Conservation (phyloP, 2,797 vertebrate species). For the Chrysocyon brachyurus region DNA sequence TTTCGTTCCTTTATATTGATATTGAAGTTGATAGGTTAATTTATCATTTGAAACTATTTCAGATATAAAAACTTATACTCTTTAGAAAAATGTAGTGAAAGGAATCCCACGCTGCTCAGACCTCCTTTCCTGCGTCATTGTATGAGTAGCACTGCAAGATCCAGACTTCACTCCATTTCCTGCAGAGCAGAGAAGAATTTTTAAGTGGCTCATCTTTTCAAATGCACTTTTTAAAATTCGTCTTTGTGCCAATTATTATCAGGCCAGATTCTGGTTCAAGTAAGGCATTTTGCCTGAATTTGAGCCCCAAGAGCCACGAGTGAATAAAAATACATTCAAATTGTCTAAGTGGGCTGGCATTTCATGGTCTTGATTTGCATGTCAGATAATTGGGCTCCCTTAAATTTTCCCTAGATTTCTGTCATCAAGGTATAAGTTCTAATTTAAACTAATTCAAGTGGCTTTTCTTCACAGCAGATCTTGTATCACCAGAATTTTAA, state of each 20-base stretch:
- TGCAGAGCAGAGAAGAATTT: slow-evolving; percentile 15
- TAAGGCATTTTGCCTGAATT: slow-evolving; percentile 28
- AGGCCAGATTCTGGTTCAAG: slow-evolving; percentile 36
- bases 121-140: not conserved
- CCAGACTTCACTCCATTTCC: not conserved
- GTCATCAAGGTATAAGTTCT: not conserved
- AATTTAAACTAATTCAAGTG: slow-evolving; percentile 31
- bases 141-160: not conserved
- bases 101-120: not conserved
- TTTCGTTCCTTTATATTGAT: not conserved
- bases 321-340: slow-evolving; percentile 1
- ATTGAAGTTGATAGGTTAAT: not conserved
- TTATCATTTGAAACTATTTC: slow-evolving; percentile 47
- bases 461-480: slow-evolving; percentile 9
- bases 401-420: not conserved
- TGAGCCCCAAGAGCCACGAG: not conserved
- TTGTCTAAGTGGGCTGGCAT: not conserved
- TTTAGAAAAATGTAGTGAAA: slow-evolving; percentile 37
- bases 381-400: slow-evolving; percentile 8
- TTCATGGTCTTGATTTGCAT: not conserved
- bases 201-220: slow-evolving; percentile 48
- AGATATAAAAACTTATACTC: not conserved
- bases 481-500: slow-evolving; percentile 35
- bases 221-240: slow-evolving; percentile 13
- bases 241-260: not conserved